Evolutionary conservation across 2,797 vertebrate genomes (phyloP).

Genomic region (Cryptoblepharus egeriae): DNA sequence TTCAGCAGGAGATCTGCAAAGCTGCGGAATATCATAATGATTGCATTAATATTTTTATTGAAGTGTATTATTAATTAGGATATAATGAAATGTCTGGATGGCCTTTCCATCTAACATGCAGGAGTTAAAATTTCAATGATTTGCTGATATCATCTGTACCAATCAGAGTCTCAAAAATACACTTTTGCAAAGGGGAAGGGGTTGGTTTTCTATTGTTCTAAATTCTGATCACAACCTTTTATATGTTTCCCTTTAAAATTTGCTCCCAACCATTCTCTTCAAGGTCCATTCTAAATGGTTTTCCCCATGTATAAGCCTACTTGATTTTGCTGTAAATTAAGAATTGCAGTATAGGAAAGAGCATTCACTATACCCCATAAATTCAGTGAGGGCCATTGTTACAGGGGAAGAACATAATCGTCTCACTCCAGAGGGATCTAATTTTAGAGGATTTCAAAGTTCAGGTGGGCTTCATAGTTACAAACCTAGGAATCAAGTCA

Average conservation of each 20-base stretch:
- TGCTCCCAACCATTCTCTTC: background rate
- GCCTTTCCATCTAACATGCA: constrained; percentile 66
- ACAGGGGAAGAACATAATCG: background rate
- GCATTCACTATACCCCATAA: background rate
- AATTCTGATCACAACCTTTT: fast-evolving
- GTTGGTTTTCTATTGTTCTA: background rate
- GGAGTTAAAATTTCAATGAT: constrained; percentile 53
- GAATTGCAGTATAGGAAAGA: background rate
- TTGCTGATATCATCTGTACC: constrained; percentile 44
- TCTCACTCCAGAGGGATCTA: background rate
- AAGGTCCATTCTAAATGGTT: fast-evolving
- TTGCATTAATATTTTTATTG: constrained; percentile 57
- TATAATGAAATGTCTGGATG: constrained; percentile 63
- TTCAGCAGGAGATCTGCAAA: constrained; percentile 56
- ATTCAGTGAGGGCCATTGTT: background rate
- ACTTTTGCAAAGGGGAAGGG: background rate
- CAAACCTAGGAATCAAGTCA: background rate
- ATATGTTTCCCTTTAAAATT: fast-evolving
- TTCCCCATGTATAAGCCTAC: background rate
- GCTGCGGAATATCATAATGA: constrained; percentile 56
- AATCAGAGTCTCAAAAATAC: constrained; percentile 22
- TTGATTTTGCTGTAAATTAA: background rate
- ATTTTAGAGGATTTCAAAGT: background rate
- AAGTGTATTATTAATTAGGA: constrained; percentile 71
- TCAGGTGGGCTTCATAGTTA: background rate